Evolutionary conservation across 2,113 vertebrate species (phyloP).

Genomic region (Noturus placidus): DNA sequence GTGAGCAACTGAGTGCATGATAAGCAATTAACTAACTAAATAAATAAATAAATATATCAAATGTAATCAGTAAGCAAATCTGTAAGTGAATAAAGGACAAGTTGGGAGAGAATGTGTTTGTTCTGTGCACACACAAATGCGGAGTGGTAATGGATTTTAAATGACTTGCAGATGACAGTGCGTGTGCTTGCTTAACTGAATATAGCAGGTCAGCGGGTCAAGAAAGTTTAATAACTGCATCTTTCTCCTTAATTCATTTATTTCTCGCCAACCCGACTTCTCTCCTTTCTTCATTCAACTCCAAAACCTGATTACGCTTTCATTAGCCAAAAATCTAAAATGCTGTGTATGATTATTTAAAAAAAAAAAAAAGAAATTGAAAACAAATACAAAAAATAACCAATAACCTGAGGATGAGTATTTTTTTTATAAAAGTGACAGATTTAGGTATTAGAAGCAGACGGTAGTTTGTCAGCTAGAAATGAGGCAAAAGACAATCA

Average conservation of each 20-base stretch:
- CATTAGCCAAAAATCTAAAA: neutral
- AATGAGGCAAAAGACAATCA: neutral
- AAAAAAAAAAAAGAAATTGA: neutral
- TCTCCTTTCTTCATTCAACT: conserved; percentile 7
- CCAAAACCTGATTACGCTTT: conserved; percentile 1
- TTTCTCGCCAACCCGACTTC: neutral
- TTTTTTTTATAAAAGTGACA: neutral
- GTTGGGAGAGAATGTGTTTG: neutral
- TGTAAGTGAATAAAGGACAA: neutral
- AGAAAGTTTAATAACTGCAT: conserved; percentile 29
- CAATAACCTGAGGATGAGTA: neutral
- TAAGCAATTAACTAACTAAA: neutral
- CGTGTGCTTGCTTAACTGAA: conserved; percentile 32
- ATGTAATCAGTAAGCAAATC: neutral
- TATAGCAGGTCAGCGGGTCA: conserved; percentile 39
- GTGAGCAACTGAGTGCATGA: neutral
- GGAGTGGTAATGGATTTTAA: conserved; percentile 48
- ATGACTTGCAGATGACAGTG: conserved; percentile 40
- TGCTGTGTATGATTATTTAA: neutral
- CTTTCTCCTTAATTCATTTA: neutral
- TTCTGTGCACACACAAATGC: neutral
- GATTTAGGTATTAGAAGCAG: neutral
- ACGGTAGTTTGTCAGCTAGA: neutral
- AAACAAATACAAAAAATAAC: neutral
- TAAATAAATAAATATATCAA: neutral